Conservation (phyloP, 2,888 invertebrate genomes). For the Xestia c-nigrum region DNA sequence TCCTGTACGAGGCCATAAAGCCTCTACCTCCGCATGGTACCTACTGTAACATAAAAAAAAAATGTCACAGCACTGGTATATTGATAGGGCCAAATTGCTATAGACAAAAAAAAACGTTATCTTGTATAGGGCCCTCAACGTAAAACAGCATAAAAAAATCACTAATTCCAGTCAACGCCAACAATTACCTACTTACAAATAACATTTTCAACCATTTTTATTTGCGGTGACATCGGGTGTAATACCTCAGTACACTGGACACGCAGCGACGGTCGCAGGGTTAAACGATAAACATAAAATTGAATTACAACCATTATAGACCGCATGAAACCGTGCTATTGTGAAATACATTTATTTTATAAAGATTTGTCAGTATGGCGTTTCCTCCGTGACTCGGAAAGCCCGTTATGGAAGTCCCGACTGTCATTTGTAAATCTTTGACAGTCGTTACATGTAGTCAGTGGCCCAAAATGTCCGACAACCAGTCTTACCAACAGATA, state of each 20-base stretch:
- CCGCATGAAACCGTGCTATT: conserved; percentile 37
- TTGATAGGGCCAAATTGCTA: background rate
- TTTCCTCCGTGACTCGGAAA: too few species aligned
- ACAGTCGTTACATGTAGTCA: too few species aligned
- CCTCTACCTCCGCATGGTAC: too few species aligned
- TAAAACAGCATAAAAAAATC: background rate
- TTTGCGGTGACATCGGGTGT: conserved; percentile 32
- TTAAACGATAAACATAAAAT: conserved; percentile 56
- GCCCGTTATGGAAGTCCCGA: too few species aligned
- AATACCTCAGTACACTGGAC: conserved; percentile 17
- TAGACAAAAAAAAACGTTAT: background rate
- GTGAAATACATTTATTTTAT: conserved; percentile 40
- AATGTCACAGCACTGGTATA: too few species aligned
- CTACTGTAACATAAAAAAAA: too few species aligned
- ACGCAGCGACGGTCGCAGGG: conserved; percentile 31
- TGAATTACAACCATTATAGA: conserved; percentile 46
- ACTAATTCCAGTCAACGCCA: background rate
- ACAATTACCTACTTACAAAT: background rate
- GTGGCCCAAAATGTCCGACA: too few species aligned
- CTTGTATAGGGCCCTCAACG: background rate
- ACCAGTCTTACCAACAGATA: too few species aligned
- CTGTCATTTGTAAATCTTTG: too few species aligned
- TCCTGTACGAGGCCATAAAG: too few species aligned
- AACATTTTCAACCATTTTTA: conserved; percentile 36
- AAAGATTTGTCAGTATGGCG: conserved; percentile 5